Evolutionary conservation across 2,113 vertebrate genomes (phyloP), one percentile per base, ranked within the genome.

Genomic region (Saimiri boliviensis): DNA sequence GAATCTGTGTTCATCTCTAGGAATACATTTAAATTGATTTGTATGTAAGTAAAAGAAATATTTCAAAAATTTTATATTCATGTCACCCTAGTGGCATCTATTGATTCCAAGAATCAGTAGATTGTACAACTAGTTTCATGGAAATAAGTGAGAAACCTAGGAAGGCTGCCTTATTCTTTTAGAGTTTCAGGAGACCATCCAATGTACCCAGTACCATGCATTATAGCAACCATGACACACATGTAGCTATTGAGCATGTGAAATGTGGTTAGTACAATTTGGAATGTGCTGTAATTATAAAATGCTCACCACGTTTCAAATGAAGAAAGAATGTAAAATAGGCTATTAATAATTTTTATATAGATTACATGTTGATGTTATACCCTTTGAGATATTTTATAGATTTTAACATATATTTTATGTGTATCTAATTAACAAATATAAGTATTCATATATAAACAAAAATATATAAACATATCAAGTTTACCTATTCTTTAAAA

Each of bases 11-110:
- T 35, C 49, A 16, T 27, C 87, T 66, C 71, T 82, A 87, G 70
- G 71, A 92, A 89, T 76, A 37, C 14, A 85, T 94, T 73, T 73
- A 85, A 68, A 95, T 90, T 88, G 80, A 89, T 89, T 89, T 91
- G 27, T 80, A 54, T 32, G 81, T 89, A 86, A 68, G 19, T 79
- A 86, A 1, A 74, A 92, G 19, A 89, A 84, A 40, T 86, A 68
- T 95, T 96, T 96, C 42, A 84, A 96, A 89, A 91, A 11, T 89
- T 73, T 63, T 58, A 92, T 81, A 93, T 93, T 63, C 74, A 16
- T 74, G 47, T 71, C 81, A 82, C 14, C 40, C 37, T 90, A 79
- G 73, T 63, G 49, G 32, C 25, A 32, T 47, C 91, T 87, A 56
- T 35, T 71, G 90, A 96, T 13, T 92, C 58, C 4, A 30, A 85